These are phyloP conservation scores for Calliopum simillimum DNA, from an alignment of 2,888 invertebrate species.

Conservation along the genomic window DNA sequence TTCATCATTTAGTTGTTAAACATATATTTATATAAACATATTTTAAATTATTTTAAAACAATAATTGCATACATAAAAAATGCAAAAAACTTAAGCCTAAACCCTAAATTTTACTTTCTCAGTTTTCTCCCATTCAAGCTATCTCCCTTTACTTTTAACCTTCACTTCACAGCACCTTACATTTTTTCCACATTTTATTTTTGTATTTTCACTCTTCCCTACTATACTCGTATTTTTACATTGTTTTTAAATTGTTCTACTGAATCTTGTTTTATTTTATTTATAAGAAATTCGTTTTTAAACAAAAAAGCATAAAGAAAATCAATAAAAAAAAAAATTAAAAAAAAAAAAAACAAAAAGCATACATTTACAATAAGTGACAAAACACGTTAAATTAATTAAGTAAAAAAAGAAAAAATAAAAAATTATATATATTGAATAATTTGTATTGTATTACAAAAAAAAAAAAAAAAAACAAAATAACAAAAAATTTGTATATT, in stretches of 20 bases:
- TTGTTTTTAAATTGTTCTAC: conserved; percentile 18
- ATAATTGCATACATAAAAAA: conserved; percentile 18
- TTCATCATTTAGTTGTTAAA: conserved; percentile 25
- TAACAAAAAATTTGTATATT: conserved; percentile 62
- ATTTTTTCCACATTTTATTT: not conserved
- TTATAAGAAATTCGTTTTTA: conserved; percentile 27
- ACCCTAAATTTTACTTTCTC: not conserved
- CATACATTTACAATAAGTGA: conserved; percentile 50
- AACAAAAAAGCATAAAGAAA: conserved; percentile 14
- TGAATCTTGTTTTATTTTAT: conserved; percentile 33
- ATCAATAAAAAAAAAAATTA: conserved; percentile 33
- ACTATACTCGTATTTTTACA: conserved; percentile 34
- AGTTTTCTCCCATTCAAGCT: not conserved
- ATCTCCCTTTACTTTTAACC: not conserved
- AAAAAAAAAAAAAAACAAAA: conserved; percentile 49
- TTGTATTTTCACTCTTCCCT: conserved; percentile 10
- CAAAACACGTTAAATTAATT: conserved; percentile 56
- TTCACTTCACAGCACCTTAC: not conserved
- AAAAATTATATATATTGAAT: conserved; percentile 48
- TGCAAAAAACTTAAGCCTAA: conserved; percentile 2
- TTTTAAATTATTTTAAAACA: conserved; percentile 12
- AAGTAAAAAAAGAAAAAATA: conserved; percentile 49
- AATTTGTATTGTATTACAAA: conserved; percentile 61
- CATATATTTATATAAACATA: conserved; percentile 15
- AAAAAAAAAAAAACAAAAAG: conserved; percentile 36